These are phyloP conservation scores for Oscheius sp. DNA, from an alignment of 2,888 invertebrate species.

Conservation along the genomic window DNA sequence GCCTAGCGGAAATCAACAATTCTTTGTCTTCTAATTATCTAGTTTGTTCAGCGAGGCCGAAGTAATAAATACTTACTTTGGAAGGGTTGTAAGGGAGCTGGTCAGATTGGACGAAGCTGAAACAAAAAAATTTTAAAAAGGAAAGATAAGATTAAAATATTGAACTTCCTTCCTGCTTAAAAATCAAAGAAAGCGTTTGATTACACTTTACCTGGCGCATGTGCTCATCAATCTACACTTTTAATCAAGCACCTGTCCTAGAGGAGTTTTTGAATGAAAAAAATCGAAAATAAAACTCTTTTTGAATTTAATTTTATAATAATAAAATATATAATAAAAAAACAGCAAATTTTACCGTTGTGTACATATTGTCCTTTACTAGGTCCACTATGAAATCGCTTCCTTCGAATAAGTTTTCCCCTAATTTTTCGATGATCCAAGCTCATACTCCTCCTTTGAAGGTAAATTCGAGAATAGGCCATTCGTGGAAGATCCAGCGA, in stretches of 20 bases:
- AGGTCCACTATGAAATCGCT: slow-evolving; percentile 14
- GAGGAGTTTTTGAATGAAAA: too few relatives aligned
- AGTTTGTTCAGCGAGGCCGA: not conserved
- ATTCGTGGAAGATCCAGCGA: slow-evolving; percentile 5
- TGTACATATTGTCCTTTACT: too few relatives aligned
- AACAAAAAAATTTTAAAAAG: not conserved
- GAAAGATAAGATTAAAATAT: not conserved
- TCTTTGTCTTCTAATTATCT: not conserved
- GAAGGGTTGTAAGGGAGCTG: slow-evolving; percentile 22
- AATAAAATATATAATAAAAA: too few relatives aligned
- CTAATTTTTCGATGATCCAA: slow-evolving; percentile 15
- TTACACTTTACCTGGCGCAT: too few relatives aligned
- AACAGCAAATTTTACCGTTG: too few relatives aligned
- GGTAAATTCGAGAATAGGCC: not conserved
- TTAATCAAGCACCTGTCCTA: too few relatives aligned
- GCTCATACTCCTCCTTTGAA: slow-evolving; percentile 5
- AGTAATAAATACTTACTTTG: slow-evolving; percentile 15
- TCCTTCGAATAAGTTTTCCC: slow-evolving; percentile 13
- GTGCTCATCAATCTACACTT: too few relatives aligned
- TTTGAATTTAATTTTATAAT: too few relatives aligned
- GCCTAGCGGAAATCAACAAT: not conserved
- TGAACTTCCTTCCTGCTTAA: not conserved
- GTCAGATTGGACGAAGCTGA: slow-evolving; percentile 28
- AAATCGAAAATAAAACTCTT: too few relatives aligned
- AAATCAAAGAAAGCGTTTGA: not conserved